Base-by-base conservation (phyloP, 1,140 invertebrate species). In the Plectrocnemia conspersa region DNA sequence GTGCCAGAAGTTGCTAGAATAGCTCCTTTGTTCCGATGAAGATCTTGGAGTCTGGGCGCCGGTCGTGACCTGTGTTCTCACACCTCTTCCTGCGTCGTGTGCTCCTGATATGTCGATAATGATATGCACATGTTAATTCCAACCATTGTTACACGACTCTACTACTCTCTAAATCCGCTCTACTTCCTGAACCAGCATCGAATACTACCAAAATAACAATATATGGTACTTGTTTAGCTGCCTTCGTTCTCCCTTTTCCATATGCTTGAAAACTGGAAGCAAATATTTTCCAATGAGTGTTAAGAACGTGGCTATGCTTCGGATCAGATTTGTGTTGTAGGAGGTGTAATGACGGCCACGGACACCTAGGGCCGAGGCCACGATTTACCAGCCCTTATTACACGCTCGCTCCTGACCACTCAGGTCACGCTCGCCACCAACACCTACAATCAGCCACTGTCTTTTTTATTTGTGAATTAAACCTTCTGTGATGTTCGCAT, bases 21-120 rank as follows among this genome's bases (percentile, higher is more conserved):
- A n/a, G 40, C 16, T 22, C 16, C 13, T 42, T 16, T 27, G 13
- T 32, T 27, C 44, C 25, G 44, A 47, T 47, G 44, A 47, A 47
- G 44, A 47, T 47, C 44, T 47, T 23, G 13, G 5, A 21, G 21
- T 22, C 6, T 16, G 16, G 40, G 40, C 16, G 40, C 40, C 16
- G 27, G 44, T 47, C 44, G 44, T 47, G 44, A 47, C 49, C 56
- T 29, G 15, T 45, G 44, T 7, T 56, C 52, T 58, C 46, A 45
- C 50, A 58, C 50, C 50, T 53, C 45, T 52, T 53, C 44, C 29
- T 38, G 33, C 16, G 33, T 58, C 36, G 44, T 54, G 44, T 58
- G 50, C 45, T 58, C 56, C 56, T 54, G 52, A 58, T 58, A 53
- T 22, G 56, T 23, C 42, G 45, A 58, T 58, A 54, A 58, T 58